phyloP scores from a whole-genome alignment of 1,140 invertebrate species.

The Lordiphosa clarofinis region DNA sequence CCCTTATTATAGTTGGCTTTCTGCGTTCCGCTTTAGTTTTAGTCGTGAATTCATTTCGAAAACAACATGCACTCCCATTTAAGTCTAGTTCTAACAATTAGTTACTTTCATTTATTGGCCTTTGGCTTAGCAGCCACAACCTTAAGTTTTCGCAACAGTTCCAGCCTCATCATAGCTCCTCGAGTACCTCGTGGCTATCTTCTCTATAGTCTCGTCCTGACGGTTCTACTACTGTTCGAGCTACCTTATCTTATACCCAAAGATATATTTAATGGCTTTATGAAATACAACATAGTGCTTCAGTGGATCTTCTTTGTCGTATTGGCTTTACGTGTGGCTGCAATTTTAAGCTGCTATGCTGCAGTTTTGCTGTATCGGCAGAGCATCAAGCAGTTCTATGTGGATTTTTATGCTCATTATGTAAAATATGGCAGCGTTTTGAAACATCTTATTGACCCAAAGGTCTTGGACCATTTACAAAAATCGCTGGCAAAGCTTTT shows the following conservation, averaged over 20 bases:
- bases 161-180: neutral
- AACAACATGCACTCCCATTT: slow-evolving; percentile 40
- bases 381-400: slow-evolving; percentile 22
- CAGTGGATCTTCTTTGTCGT: slow-evolving; percentile 25
- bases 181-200: slow-evolving; percentile 22
- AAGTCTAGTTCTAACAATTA: slow-evolving; percentile 14
- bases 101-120: slow-evolving; percentile 33
- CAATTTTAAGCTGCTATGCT: slow-evolving; percentile 20
- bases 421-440: slow-evolving; percentile 3
- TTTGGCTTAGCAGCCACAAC: slow-evolving; percentile 41
- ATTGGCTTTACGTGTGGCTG: neutral
- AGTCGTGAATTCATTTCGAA: no score
- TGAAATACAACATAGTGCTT: slow-evolving; percentile 41
- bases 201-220: slow-evolving; percentile 25
- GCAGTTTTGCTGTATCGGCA: slow-evolving; percentile 35
- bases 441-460: neutral
- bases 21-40: neutral
- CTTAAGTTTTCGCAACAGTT: slow-evolving; percentile 4
- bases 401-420: slow-evolving; percentile 24
- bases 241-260: slow-evolving; percentile 21
- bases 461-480: slow-evolving; percentile 15
- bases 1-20: no score
- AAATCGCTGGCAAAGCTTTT: slow-evolving; percentile 8
- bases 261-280: slow-evolving; percentile 20
- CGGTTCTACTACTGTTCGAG: slow-evolving; percentile 3